These are phyloP conservation scores for Eclectus roratus DNA, from an alignment of 2,113 vertebrate species.

Conservation along the genomic window DNA sequence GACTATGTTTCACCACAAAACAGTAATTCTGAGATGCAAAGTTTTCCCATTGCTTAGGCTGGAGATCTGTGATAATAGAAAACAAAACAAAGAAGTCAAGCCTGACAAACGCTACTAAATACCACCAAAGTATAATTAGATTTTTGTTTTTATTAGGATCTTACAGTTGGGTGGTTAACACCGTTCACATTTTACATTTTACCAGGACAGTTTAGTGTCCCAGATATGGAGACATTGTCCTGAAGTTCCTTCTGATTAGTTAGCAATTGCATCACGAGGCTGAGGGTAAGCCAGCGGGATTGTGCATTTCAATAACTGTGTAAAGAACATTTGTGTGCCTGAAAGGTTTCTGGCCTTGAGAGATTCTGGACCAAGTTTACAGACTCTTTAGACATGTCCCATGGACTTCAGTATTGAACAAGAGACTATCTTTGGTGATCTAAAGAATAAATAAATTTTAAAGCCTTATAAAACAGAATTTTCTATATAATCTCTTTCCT, in stretches of 20 bases:
- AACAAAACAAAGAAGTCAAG: background rate
- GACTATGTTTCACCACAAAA: background rate
- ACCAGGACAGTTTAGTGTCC: background rate
- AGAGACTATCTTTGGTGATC: background rate
- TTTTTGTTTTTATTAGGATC: background rate
- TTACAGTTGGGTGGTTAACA: background rate
- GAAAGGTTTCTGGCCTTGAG: background rate
- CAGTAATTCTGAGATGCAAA: background rate
- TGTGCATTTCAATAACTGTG: too few species aligned
- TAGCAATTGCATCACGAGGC: background rate
- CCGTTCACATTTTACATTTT: background rate
- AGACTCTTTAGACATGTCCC: background rate
- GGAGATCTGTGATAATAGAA: background rate
- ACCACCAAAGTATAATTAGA: background rate
- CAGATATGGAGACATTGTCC: background rate
- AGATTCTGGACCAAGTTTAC: background rate
- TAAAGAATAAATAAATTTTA: background rate
- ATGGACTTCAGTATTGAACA: background rate
- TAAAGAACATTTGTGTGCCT: background rate
- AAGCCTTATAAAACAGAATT: background rate
- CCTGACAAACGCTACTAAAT: background rate
- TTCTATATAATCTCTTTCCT: background rate
- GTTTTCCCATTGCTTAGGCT: background rate
- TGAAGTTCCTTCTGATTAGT: background rate
- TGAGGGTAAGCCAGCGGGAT: background rate